These are phyloP conservation scores for Euphydryas editha DNA, from an alignment of 2,888 invertebrate species.

Conservation along the genomic window DNA sequence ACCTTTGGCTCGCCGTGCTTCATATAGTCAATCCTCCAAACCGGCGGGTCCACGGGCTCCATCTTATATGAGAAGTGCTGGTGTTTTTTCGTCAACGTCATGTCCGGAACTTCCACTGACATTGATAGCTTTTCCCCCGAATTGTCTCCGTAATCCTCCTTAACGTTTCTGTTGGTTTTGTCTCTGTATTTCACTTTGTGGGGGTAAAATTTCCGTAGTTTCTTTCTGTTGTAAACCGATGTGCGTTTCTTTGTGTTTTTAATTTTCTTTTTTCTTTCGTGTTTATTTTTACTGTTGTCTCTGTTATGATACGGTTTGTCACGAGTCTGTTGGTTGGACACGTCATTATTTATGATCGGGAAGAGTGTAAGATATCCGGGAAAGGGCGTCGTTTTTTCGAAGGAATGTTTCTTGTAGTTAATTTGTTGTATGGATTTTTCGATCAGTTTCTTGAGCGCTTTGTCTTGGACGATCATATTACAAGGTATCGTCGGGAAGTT, in stretches of 20 bases:
- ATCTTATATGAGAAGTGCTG: constrained; percentile 54
- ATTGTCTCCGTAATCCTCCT: constrained; percentile 54
- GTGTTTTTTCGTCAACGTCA: constrained; percentile 49
- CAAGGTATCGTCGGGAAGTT: constrained; percentile 74
- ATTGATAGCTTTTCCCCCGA: constrained; percentile 66
- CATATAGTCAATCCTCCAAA: constrained; percentile 75
- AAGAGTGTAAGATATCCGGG: constrained; percentile 56
- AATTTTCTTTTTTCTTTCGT: constrained; percentile 39
- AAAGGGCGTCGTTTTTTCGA: constrained; percentile 54
- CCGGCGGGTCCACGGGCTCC: constrained; percentile 57
- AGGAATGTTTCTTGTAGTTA: constrained; percentile 57
- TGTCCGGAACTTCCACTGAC: constrained; percentile 65
- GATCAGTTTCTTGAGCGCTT: constrained; percentile 60
- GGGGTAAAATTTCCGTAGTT: constrained; percentile 71
- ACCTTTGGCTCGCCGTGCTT: constrained; percentile 70
- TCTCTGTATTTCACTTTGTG: constrained; percentile 75
- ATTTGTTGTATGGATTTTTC: constrained; percentile 69
- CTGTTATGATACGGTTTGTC: constrained; percentile 13
- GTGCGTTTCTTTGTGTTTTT: constrained; percentile 50
- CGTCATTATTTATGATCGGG: constrained; percentile 66
- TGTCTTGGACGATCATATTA: constrained; percentile 62
- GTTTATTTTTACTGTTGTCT: constrained; percentile 42
- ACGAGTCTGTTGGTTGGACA: neutral
- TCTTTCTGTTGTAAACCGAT: constrained; percentile 58
- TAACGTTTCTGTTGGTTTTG: constrained; percentile 44